A percentile compares a stretch with the other conserved stretches of the same genome.
phyloP scores from a whole-genome alignment of 2,113 vertebrate species.

The Fulica atra region DNA sequence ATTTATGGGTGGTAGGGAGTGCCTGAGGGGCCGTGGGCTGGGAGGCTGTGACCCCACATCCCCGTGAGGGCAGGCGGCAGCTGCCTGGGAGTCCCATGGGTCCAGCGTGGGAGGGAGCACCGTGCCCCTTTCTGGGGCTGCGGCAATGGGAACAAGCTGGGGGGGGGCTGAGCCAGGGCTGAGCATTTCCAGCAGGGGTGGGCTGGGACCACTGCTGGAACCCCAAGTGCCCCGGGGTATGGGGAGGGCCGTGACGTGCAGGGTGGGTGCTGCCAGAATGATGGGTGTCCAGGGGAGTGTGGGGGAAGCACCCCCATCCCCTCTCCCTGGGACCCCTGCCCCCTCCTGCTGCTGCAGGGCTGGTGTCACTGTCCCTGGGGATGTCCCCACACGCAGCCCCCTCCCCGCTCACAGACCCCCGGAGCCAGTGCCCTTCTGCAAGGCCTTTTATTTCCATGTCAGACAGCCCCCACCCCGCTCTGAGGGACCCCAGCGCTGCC shows the following conservation, averaged over 20 bases:
- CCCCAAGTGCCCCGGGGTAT: neutral
- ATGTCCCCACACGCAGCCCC: accelerated
- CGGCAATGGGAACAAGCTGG: neutral
- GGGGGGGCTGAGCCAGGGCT: neutral
- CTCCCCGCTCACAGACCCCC: neutral
- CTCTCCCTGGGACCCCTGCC: accelerated
- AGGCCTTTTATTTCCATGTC: neutral
- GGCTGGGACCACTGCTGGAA: neutral
- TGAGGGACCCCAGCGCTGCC: neutral
- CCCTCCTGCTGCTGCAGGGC: neutral
- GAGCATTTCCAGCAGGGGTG: neutral
- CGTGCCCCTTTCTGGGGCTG: neutral
- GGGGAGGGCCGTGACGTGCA: neutral
- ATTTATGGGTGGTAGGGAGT: conserved; percentile 27
- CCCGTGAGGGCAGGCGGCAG: neutral
- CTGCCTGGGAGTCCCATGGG: neutral
- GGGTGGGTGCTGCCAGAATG: neutral
- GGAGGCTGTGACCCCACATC: too few species aligned
- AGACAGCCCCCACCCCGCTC: neutral
- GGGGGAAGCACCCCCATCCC: neutral
- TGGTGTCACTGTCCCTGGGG: neutral
- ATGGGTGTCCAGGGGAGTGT: too few species aligned
- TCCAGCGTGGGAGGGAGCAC: neutral
- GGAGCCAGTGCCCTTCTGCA: neutral
- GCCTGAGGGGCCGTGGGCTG: neutral